Conservation (phyloP, 2,888 invertebrate genomes). For the Antheraea assamensis region DNA sequence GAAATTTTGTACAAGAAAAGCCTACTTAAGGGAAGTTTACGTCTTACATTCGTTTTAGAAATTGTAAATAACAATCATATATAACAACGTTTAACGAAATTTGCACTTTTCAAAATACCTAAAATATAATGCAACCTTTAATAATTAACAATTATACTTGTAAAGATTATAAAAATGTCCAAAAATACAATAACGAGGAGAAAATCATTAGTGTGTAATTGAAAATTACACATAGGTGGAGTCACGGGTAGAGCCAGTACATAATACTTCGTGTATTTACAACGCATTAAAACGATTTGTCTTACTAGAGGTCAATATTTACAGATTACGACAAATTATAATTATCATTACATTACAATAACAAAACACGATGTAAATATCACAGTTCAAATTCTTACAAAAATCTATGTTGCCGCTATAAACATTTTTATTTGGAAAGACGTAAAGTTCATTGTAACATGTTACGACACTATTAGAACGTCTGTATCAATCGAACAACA, state of each 20-base stretch:
- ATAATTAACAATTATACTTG: no score
- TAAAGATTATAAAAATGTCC: no score
- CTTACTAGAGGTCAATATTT: background rate
- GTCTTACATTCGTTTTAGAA: no score
- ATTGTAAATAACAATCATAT: no score
- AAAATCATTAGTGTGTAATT: no score
- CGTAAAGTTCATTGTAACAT: background rate
- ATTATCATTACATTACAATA: background rate
- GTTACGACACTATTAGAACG: background rate
- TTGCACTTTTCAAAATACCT: no score
- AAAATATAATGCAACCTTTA: no score
- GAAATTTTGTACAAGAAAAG: no score
- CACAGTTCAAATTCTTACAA: slow-evolving; percentile 2
- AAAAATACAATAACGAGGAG: no score
- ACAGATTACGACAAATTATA: background rate
- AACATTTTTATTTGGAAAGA: background rate
- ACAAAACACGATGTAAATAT: background rate
- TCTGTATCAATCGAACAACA: background rate
- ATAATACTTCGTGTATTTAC: background rate
- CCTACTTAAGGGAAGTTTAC: no score
- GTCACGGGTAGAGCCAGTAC: background rate
- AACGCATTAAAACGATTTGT: background rate
- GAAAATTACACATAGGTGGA: no score
- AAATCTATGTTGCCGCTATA: background rate
- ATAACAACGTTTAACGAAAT: no score